Evolutionary conservation across 92 coral and sea anemone genomes (phyloP).

Genomic region (Palythoa grandis): DNA sequence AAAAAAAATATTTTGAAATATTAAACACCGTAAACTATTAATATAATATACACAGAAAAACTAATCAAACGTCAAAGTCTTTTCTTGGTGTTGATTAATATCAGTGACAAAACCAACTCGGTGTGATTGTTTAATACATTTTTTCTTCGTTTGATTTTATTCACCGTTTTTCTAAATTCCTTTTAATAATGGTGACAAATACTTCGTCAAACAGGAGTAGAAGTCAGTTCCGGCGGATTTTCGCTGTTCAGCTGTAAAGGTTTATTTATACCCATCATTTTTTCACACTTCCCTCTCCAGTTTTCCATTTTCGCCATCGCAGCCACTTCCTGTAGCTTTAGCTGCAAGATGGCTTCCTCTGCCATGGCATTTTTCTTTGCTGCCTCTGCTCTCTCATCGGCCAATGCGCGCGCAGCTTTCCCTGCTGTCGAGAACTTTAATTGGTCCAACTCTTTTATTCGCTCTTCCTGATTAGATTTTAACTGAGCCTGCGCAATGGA

Average conservation of each 20-base stretch:
- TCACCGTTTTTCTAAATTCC: neutral
- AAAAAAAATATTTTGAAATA: neutral
- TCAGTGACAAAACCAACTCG: neutral
- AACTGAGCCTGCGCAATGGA: slow-evolving; percentile 39
- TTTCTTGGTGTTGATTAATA: neutral
- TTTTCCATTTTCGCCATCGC: slow-evolving; percentile 29
- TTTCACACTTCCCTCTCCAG: slow-evolving; percentile 38
- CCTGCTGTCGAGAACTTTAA: slow-evolving; percentile 40
- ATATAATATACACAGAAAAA: neutral
- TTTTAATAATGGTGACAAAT: slow-evolving; percentile 13
- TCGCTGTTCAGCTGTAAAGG: neutral
- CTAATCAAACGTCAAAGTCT: neutral
- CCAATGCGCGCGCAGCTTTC: slow-evolving; percentile 30
- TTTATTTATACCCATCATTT: slow-evolving; percentile 8
- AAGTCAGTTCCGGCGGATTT: neutral
- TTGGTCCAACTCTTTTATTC: slow-evolving; percentile 19
- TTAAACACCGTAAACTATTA: neutral
- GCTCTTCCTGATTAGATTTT: neutral
- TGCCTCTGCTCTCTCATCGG: slow-evolving; percentile 6
- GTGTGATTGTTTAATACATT: neutral
- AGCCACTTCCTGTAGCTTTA: slow-evolving; percentile 15
- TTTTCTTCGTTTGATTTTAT: neutral
- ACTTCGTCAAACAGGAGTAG: neutral
- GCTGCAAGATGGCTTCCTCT: slow-evolving; percentile 23
- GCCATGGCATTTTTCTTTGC: slow-evolving; percentile 25